Conservation (phyloP, 2,888 invertebrate genomes). For the Callinectes sapidus region DNA sequence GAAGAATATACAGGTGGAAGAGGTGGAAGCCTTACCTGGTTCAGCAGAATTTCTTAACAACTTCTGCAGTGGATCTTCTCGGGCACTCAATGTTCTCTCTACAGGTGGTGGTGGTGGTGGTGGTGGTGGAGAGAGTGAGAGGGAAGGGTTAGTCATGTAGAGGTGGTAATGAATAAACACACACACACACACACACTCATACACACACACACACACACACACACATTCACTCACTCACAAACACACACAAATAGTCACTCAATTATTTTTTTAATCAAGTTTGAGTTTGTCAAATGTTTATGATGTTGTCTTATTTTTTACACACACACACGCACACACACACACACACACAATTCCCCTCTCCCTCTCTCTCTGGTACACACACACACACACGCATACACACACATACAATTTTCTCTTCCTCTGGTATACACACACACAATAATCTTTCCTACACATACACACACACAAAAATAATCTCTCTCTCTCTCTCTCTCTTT, state of each 20-base stretch:
- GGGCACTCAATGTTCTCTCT: slow-evolving; percentile 59
- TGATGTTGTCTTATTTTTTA: too few relatives aligned
- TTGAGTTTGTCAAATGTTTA: too few relatives aligned
- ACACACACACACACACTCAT: not conserved
- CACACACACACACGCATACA: slow-evolving; percentile 20
- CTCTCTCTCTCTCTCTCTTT: too few relatives aligned
- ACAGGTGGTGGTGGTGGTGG: too few relatives aligned
- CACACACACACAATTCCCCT: not conserved
- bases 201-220: slow-evolving; percentile 16
- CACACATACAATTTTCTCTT: not conserved
- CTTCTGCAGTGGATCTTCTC: slow-evolving; percentile 62
- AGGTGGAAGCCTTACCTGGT: slow-evolving; percentile 50
- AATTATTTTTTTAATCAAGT: too few relatives aligned
- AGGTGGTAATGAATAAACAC: not conserved
- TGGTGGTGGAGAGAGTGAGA: not conserved
- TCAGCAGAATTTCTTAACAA: slow-evolving; percentile 61
- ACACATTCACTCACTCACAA: not conserved
- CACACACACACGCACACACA: not conserved
- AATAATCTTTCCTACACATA: too few relatives aligned
- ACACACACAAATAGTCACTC: too few relatives aligned
- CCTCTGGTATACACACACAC: not conserved
- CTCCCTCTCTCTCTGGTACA: not conserved
- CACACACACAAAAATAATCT: not conserved
- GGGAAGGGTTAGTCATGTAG: not conserved
- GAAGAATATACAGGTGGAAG: not conserved